Evolutionary conservation across 2,888 invertebrate genomes (phyloP).

Genomic region (Thumatha senex): DNA sequence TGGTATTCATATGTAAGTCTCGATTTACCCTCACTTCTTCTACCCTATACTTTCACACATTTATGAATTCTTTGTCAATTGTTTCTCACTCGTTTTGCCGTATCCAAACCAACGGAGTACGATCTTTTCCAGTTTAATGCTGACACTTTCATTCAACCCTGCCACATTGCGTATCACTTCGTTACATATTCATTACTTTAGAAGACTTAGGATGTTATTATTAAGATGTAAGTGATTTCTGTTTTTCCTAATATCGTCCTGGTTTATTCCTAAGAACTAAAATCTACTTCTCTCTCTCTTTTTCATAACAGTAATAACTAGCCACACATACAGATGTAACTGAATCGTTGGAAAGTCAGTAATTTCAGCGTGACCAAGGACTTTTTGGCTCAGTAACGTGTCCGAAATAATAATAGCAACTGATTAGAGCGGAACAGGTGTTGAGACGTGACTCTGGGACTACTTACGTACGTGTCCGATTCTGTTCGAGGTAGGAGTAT

Average conservation of each 20-base stretch:
- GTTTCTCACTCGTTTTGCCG: no score
- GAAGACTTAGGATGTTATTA: no score
- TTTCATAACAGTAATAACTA: conserved; percentile 18
- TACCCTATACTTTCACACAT: no score
- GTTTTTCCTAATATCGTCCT: background rate
- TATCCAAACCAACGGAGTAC: no score
- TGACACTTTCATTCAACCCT: no score
- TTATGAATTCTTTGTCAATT: no score
- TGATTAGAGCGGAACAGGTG: conserved; percentile 56
- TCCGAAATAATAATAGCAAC: conserved; percentile 47
- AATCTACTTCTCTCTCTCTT: background rate
- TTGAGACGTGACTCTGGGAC: conserved; percentile 17
- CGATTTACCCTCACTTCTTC: no score
- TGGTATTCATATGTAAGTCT: no score
- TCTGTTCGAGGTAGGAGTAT: background rate
- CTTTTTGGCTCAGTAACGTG: conserved; percentile 39
- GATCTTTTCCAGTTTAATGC: no score
- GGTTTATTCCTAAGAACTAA: background rate
- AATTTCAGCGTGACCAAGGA: conserved; percentile 25
- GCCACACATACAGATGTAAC: conserved; percentile 33
- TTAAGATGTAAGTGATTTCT: background rate
- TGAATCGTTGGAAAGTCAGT: conserved; percentile 26
- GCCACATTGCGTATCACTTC: no score
- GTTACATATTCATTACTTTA: no score
- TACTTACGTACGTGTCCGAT: background rate